Percentiles rank a stretch among this genome's conserved stretches.
These are phyloP conservation scores for Phallusia fumigata DNA, from an alignment of 23 tunicate species.

Conservation along the genomic window DNA sequence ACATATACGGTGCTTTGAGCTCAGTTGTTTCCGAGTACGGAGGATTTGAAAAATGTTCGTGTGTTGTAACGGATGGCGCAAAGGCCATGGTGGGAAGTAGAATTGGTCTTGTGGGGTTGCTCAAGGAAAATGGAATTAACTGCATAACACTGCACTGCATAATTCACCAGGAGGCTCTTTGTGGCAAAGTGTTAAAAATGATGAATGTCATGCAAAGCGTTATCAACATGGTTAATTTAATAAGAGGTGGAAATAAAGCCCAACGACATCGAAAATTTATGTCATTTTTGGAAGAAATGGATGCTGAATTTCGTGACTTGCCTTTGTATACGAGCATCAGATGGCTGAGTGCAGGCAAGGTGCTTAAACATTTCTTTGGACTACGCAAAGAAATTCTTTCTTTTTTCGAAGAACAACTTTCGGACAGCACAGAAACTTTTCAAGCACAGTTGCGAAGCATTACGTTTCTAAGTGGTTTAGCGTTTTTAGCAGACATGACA, in stretches of 20 bases:
- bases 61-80: slow-evolving; percentile 56
- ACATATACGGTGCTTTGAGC: slow-evolving; percentile 37
- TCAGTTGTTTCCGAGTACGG: slow-evolving; percentile 35
- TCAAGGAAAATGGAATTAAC: slow-evolving; percentile 53
- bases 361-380: slow-evolving; percentile 57
- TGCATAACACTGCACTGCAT: slow-evolving; percentile 63
- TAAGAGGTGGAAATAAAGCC: slow-evolving; percentile 43
- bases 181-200: slow-evolving; percentile 62
- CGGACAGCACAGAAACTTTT: slow-evolving; percentile 6
- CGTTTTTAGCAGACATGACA: slow-evolving; percentile 57
- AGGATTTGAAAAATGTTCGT: slow-evolving; percentile 52
- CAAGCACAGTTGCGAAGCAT: slow-evolving; percentile 34
- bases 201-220: slow-evolving; percentile 60
- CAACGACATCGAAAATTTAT: slow-evolving; percentile 41
- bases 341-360: slow-evolving; percentile 64
- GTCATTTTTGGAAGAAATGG: slow-evolving; percentile 31
- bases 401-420: slow-evolving; percentile 41
- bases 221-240: slow-evolving; percentile 49
- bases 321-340: slow-evolving; percentile 46
- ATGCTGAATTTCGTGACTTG: slow-evolving; percentile 54
- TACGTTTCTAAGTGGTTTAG: slow-evolving; percentile 45
- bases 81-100: slow-evolving; percentile 43
- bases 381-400: slow-evolving; percentile 38
- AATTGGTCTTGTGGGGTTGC: slow-evolving; percentile 31
- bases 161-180: slow-evolving; percentile 80